Base-by-base conservation (phyloP, 2,888 invertebrate genomes). In the Drosophila fulvimacula region DNA sequence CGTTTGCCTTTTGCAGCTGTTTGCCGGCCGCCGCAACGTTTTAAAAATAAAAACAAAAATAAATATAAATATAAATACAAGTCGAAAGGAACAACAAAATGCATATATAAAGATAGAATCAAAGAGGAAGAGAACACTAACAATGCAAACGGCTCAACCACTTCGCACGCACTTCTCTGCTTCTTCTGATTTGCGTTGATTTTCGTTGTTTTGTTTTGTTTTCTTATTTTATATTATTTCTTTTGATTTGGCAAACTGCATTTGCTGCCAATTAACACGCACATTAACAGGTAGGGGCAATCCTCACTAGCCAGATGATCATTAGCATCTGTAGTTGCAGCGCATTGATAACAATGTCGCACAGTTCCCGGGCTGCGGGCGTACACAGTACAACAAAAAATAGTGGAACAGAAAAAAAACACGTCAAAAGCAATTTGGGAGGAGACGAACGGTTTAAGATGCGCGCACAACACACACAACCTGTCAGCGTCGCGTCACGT, bases 401-500 rank as follows among this genome's bases (percentile, higher is more conserved):
- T 10, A 10, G 1, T 61, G 41, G 41, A 59, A 56, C 46, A 19
- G 17, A 55, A 63, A 66, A 62, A 55, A 63, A 69, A 60, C 58
- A 70, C 64, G 78, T 65, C 39, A 72, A 73, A 76, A 58, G 46
- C 49, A 38, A 46, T 44, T 36, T 36, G 24, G 57, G 17, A 19
- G 17, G 24, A 36, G 34, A 7, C n/a, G 48, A 52, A 44, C 71
- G 53, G 42, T 36, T 48, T 38, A 30, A 55, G 44, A 49, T 41
- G 27, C 73, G 56, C 78, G 36, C 65, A 34, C 60, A 13, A 6
- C 15, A 39, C 38, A 76, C 53, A 76, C 78, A 81, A 81, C 79
- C 74, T 74, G 67, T 56, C 51, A 59, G 71, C 62, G 61, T 69
- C 81, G 78, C 78, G 81, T 79, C 77, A 80, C 81, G 73, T 73